These are phyloP conservation scores for Acanthurus leucopareius DNA, from an alignment of 2,797 vertebrate species.

Conservation along the genomic window DNA sequence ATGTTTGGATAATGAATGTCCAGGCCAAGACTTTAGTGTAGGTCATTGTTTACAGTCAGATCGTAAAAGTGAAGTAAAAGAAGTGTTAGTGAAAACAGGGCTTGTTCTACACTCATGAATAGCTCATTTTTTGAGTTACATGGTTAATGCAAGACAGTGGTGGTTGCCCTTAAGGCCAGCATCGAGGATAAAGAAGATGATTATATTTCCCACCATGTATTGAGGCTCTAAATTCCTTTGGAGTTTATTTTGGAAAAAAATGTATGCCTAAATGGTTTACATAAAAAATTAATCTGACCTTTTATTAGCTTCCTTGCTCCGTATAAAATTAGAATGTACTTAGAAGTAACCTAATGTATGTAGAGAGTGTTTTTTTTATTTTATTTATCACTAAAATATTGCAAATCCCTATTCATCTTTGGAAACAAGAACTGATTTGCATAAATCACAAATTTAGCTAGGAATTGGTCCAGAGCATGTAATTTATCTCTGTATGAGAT, in stretches of 20 bases:
- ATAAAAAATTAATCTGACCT: background rate
- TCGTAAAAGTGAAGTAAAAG: no score
- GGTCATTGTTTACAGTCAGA: no score
- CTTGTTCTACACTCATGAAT: background rate
- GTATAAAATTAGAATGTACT: constrained; percentile 13
- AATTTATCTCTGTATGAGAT: constrained; percentile 42
- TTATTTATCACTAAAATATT: constrained; percentile 22
- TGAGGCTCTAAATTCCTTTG: background rate
- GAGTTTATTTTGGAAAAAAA: background rate
- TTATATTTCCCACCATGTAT: background rate
- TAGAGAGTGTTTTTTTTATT: background rate
- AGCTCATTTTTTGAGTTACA: background rate
- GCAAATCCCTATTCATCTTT: constrained; percentile 22
- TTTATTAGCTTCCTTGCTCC: background rate
- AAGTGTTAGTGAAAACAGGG: no score
- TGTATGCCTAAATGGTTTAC: background rate
- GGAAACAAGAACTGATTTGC: constrained; percentile 3
- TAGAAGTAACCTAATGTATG: background rate
- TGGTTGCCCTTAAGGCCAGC: background rate
- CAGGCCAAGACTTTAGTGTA: no score
- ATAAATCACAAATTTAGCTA: constrained; percentile 25
- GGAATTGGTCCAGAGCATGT: constrained; percentile 27
- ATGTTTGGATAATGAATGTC: no score
- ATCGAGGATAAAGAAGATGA: background rate
- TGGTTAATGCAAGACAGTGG: background rate